These are phyloP conservation scores for Euzophera pinguis DNA, from an alignment of 2,888 invertebrate genomes.

Conservation along the genomic window DNA sequence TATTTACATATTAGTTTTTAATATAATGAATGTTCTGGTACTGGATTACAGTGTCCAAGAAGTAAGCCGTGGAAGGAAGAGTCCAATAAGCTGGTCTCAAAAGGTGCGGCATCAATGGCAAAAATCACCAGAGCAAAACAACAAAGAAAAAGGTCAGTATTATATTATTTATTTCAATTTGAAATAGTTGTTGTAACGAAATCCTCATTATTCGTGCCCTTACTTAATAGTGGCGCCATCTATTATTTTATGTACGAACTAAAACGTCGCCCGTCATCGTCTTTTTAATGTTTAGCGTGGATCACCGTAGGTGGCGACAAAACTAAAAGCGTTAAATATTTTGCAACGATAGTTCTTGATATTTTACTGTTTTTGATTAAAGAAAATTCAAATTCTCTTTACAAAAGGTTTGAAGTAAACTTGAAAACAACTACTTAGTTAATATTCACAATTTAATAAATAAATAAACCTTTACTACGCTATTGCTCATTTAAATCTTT, in stretches of 20 bases:
- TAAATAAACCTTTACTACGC: no score
- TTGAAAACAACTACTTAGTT: no score
- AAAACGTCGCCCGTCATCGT: neutral
- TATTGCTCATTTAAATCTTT: no score
- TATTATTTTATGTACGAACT: conserved; percentile 18
- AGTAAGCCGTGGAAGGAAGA: conserved; percentile 72
- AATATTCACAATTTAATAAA: no score
- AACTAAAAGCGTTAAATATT: neutral
- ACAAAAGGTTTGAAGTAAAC: no score
- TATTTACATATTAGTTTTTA: conserved; percentile 9
- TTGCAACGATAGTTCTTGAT: neutral
- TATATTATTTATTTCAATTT: neutral
- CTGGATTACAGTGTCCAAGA: conserved; percentile 74
- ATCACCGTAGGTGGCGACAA: conserved; percentile 32
- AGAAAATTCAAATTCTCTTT: no score
- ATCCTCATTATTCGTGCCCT: neutral
- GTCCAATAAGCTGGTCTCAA: conserved; percentile 81
- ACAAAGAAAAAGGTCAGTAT: conserved; percentile 54
- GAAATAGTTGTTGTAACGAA: no score
- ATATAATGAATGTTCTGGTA: conserved; percentile 38
- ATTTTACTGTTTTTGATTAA: neutral
- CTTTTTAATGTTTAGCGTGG: conserved; percentile 17
- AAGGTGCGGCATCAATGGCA: conserved; percentile 83
- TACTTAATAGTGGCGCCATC: conserved; percentile 45
- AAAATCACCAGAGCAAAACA: conserved; percentile 67